Base-by-base conservation (phyloP, 2,888 invertebrate species). In the Lymantria monacha region DNA sequence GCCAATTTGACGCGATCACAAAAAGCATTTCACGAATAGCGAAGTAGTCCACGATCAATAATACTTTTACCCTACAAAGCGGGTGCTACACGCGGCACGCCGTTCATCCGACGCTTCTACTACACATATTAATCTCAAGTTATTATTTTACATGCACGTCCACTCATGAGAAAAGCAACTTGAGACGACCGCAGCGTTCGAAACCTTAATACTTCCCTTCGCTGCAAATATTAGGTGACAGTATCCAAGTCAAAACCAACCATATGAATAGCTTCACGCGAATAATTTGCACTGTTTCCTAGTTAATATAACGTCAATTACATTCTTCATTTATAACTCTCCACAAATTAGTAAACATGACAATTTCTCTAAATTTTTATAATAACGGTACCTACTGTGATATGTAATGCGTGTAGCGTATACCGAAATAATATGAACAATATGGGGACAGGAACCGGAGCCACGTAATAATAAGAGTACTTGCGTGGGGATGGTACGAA, bases 141-240 rank as follows among this genome's bases (percentile, higher is more conserved):
- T 90, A 90, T 91, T 87, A 90, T 82, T 89, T 88, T 88, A 88
- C 89, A 87, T 82, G 84, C 85, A 86, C 84, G 87, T 89, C 87
- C 89, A 90, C 88, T 89, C 91, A 90, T 90, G 91, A 90, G 91
- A 91, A 91, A 91, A 88, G 91, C 85, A 90, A 91, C 87, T 72
- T 82, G 91, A 91, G 87, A 89, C 88, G 90, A 91, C 91, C 91
- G 86, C 90, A 91, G 79, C 81, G 87, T 79, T 85, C 87, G 90
- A 91, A 90, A 90, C 91, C 91, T 89, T 89, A 91, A 85, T 90
- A 90, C 90, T 89, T 89, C 90, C 90, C 89, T 90, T 88, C 87
- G 83, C 78, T 88, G 84, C 85, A 85, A 85, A 91, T 90, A 90
- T 91, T 85, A 82, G 81, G 87, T 91, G 88, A 89, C 91, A 89